Evolutionary conservation across 2,113 vertebrate genomes (phyloP).

Genomic region (Trinectes maculatus): DNA sequence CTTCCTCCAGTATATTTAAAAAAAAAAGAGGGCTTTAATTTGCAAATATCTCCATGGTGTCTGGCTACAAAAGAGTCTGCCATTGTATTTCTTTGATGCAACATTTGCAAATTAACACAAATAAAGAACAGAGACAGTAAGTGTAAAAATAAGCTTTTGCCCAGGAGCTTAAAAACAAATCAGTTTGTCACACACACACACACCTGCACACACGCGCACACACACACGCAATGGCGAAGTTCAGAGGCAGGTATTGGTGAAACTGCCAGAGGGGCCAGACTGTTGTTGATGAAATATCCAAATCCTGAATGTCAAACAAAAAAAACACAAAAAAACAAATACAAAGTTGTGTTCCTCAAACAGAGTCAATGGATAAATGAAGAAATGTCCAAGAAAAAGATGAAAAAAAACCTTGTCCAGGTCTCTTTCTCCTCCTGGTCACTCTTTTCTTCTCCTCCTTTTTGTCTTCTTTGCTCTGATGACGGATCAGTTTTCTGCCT

Average conservation of each 20-base stretch:
- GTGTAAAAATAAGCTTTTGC: neutral
- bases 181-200: neutral
- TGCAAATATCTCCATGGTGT: neutral
- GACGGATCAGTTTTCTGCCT: slow-evolving; percentile 16
- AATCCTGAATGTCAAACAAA: slow-evolving; percentile 29
- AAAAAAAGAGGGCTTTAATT: neutral
- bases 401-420: neutral
- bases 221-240: slow-evolving; percentile 6
- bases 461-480: neutral
- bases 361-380: slow-evolving; percentile 58
- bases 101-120: slow-evolving; percentile 26
- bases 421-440: slow-evolving; percentile 39
- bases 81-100: slow-evolving; percentile 16
- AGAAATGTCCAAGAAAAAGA: slow-evolving; percentile 58
- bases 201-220: neutral
- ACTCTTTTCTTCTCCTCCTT: slow-evolving; percentile 20
- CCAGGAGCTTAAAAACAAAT: neutral
- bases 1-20: slow-evolving; percentile 27
- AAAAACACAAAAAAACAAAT: slow-evolving; percentile 23
- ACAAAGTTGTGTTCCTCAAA: slow-evolving; percentile 54
- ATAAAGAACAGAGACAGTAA: neutral
- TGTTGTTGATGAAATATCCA: slow-evolving; percentile 2
- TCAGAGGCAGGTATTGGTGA: neutral
- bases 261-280: neutral
- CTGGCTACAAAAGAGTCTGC: neutral